These are phyloP conservation scores for Caenorhabditis becei DNA, from an alignment of 2,888 invertebrate species.

Conservation along the genomic window DNA sequence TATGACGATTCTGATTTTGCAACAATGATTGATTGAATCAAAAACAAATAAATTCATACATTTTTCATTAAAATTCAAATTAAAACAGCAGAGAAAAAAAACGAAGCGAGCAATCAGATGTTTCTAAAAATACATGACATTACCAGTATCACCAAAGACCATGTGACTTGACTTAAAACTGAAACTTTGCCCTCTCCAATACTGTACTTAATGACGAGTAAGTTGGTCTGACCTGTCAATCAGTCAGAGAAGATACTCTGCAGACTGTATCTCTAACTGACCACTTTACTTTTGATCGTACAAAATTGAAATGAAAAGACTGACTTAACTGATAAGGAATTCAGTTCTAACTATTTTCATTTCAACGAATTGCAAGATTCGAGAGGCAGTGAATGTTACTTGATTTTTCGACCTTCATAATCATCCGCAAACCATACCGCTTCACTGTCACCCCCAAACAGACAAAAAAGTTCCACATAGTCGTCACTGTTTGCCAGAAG, in stretches of 20 bases:
- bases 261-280: background rate
- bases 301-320: background rate
- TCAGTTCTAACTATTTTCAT: conserved; percentile 7
- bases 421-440: background rate
- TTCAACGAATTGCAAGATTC: conserved; percentile 16
- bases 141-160: background rate
- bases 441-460: conserved; percentile 5
- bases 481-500: conserved; percentile 36
- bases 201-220: background rate
- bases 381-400: conserved; percentile 10
- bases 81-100: too few species aligned
- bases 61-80: too few species aligned
- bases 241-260: conserved; percentile 4
- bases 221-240: background rate
- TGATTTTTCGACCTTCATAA: conserved; percentile 49
- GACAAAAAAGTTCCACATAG: conserved; percentile 23
- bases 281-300: background rate
- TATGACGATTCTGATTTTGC: background rate
- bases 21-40: too few species aligned
- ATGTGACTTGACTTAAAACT: background rate
- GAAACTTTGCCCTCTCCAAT: background rate
- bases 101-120: too few species aligned
- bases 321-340: conserved; percentile 6
- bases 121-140: too few species aligned
- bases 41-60: too few species aligned